Evolutionary conservation across 2,888 invertebrate species (phyloP), one percentile per base, ranked within the genome.

Genomic region (Conomelus anceps): DNA sequence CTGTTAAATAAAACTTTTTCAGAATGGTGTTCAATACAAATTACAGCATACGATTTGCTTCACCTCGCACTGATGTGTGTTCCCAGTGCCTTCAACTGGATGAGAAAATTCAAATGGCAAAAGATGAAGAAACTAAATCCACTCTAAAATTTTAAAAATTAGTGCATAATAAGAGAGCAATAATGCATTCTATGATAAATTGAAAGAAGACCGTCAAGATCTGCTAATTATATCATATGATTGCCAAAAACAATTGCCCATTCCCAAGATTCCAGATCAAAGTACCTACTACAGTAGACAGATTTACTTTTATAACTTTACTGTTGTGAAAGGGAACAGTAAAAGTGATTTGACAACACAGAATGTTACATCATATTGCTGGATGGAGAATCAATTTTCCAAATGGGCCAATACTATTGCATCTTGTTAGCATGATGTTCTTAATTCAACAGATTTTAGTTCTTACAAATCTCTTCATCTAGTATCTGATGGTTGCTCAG

Each of bases 1-100:
- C 26, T 26, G 26, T 26, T 26, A 26, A 26, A 26, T 4, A 26
- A 26, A 26, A 11, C 26, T 26, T 26, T 22, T 88, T 88, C 88
- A 88, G 88, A 22, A 22, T 34, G 41, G 34, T 88, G 34, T 88
- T 88, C 22, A 88, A 88, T 85, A 89, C 29, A 29, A 89, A 89
- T 24, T 89, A 89, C 85, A 89, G 85, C 89, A 26, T 89, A 89
- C 85, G 89, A 89, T 89, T 89, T 89, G 85, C 24, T 11, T 26
- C 63, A 63, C 84, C 29, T n/a, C 89, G 89, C 85, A 85, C 85
- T 85, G 85, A 88, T 23, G 22, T 88, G n/a, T 88, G 29, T 29
- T 26, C 34, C 29, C 29, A 29, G 7, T 88, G 88, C 22, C 22
- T 88, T 22, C 29, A 41, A 22, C 41, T 88, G 29, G 22, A n/a